Evolutionary conservation across 2,113 vertebrate species (phyloP).

Genomic region (Ceratotherium simum): DNA sequence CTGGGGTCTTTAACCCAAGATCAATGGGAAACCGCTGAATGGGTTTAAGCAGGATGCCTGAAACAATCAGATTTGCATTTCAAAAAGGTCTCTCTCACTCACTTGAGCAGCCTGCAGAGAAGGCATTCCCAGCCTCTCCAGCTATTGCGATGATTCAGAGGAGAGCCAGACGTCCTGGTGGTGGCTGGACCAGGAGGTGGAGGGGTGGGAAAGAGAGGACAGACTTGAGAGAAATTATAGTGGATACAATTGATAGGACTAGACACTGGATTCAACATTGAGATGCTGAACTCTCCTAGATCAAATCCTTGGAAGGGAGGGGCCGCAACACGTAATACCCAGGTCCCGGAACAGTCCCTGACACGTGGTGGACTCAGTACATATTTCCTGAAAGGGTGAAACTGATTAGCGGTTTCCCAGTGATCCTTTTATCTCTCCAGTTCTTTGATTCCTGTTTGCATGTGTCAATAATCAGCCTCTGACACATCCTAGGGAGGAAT

Average conservation of each 20-base stretch:
- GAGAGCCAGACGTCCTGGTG: background rate
- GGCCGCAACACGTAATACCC: no score
- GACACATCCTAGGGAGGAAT: background rate
- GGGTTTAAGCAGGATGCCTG: background rate
- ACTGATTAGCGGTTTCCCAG: background rate
- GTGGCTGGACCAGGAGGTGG: background rate
- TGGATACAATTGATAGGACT: background rate
- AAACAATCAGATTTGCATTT: slow-evolving; percentile 49
- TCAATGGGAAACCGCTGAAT: background rate
- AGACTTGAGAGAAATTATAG: background rate
- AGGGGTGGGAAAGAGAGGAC: background rate
- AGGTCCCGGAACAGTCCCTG: background rate
- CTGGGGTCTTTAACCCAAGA: background rate
- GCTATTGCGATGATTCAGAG: background rate
- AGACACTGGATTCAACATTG: background rate
- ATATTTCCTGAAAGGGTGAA: background rate
- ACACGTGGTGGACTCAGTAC: background rate
- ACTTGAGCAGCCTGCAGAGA: accelerated
- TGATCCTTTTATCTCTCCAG: background rate
- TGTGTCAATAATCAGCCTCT: background rate
- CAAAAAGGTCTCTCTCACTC: background rate
- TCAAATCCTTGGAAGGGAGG: background rate
- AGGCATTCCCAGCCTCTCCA: background rate
- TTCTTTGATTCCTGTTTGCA: background rate
- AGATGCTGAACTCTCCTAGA: no score